phyloP scores from a whole-genome alignment of 1,140 invertebrate species.

The Rhagoletis zephyria region DNA sequence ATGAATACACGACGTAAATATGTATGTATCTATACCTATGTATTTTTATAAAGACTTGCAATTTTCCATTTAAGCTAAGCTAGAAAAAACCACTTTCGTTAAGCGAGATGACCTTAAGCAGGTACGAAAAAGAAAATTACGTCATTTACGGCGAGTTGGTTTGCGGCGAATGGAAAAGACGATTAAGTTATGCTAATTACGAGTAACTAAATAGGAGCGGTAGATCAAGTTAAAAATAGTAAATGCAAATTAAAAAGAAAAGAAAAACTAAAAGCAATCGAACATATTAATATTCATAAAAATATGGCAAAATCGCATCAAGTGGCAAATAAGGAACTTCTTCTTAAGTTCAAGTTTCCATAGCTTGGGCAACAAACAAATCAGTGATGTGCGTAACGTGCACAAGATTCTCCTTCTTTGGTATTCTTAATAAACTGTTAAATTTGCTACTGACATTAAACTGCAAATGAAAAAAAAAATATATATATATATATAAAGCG shows the following conservation, averaged over 20 bases:
- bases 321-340: too few species aligned
- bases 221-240: not conserved
- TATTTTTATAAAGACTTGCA: not conserved
- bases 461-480: too few species aligned
- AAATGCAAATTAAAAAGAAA: not conserved
- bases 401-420: too few species aligned
- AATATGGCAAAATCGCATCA: not conserved
- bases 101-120: constrained; percentile 29
- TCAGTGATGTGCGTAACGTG: too few species aligned
- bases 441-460: too few species aligned
- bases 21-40: too few species aligned
- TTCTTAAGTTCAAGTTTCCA: too few species aligned
- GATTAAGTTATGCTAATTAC: constrained; percentile 14
- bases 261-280: not conserved
- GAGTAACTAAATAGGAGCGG: not conserved
- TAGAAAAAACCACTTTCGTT: constrained; percentile 26
- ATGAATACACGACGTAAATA: not conserved
- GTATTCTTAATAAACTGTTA: too few species aligned
- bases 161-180: not conserved
- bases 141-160: not conserved
- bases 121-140: constrained; percentile 30
- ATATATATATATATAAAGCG: too few species aligned
- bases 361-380: too few species aligned
- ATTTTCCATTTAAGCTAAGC: constrained; percentile 18
- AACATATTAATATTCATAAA: too few species aligned